Evolutionary conservation across 2,888 invertebrate species (phyloP).

Genomic region (Argynnis bischoffii): DNA sequence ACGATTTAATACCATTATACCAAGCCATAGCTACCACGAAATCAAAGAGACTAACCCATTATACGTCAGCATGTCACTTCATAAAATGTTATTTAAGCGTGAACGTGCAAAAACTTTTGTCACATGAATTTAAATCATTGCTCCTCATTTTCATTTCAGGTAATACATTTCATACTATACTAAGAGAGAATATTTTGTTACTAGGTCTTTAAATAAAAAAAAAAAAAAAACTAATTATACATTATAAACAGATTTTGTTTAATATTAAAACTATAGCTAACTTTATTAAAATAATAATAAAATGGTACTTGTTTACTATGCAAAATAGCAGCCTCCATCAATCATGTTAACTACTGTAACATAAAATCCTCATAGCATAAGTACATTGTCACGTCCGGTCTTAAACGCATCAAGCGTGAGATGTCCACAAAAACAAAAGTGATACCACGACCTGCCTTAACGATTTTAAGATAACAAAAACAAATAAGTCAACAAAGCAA

Average conservation of each 20-base stretch:
- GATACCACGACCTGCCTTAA: constrained; percentile 48
- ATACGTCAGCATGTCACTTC: constrained; percentile 31
- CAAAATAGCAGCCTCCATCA: constrained; percentile 7
- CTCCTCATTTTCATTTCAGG: constrained; percentile 11
- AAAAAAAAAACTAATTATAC: too few species aligned
- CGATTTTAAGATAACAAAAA: constrained; percentile 57
- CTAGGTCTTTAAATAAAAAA: too few species aligned
- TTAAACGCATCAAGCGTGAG: constrained; percentile 24
- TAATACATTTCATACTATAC: constrained; percentile 8
- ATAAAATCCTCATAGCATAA: constrained; percentile 32
- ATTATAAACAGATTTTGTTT: not conserved
- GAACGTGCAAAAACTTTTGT: constrained; percentile 30
- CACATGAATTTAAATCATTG: constrained; percentile 14
- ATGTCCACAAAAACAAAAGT: constrained; percentile 45
- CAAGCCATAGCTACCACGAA: not conserved
- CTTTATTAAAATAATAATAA: not conserved
- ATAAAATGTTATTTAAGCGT: constrained; percentile 34
- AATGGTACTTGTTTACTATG: not conserved
- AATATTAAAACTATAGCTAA: not conserved
- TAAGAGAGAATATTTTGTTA: constrained; percentile 6
- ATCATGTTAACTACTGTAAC: constrained; percentile 17
- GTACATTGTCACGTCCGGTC: constrained; percentile 41
- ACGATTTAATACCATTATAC: constrained; percentile 11
- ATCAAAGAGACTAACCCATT: constrained; percentile 48
- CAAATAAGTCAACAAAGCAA: constrained; percentile 53